phyloP scores from a whole-genome alignment of 1,140 invertebrate genomes.

The Pteromalus puparum region DNA sequence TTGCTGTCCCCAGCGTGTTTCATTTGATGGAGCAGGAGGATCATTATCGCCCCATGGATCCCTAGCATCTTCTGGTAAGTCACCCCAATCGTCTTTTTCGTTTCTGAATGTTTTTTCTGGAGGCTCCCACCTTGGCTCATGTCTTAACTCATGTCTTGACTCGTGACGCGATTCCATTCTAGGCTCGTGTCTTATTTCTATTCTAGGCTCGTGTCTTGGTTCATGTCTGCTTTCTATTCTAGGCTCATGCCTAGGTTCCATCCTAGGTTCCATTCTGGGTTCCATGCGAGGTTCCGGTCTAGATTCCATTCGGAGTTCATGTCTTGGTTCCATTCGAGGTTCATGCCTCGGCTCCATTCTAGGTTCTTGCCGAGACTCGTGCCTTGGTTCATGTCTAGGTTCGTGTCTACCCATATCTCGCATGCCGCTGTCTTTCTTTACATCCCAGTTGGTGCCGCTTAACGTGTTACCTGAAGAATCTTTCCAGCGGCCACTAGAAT shows the following conservation, averaged over 20 bases:
- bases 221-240: slow-evolving; percentile 5
- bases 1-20: slow-evolving; percentile 33
- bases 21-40: slow-evolving; percentile 20
- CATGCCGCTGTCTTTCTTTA: slow-evolving; percentile 34
- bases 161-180: slow-evolving; percentile 37
- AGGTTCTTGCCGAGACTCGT: slow-evolving; percentile 24
- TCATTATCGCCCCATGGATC: slow-evolving; percentile 73
- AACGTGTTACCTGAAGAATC: neutral
- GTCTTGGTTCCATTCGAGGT: slow-evolving; percentile 8
- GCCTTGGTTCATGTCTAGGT: slow-evolving; percentile 10
- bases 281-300: slow-evolving; percentile 23
- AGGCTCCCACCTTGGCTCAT: slow-evolving; percentile 44
- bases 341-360: slow-evolving; percentile 25
- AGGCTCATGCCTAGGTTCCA: neutral
- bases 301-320: slow-evolving; percentile 28
- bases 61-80: slow-evolving; percentile 71
- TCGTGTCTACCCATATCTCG: slow-evolving; percentile 36
- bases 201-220: slow-evolving; percentile 21
- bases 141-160: slow-evolving; percentile 31
- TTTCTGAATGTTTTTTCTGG: slow-evolving; percentile 48
- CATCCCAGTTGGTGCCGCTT: slow-evolving; percentile 43
- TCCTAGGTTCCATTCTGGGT: slow-evolving; percentile 2
- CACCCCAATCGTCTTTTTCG: slow-evolving; percentile 69
- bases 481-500: slow-evolving; percentile 37
- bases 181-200: slow-evolving; percentile 20